Base-by-base conservation (phyloP, 2,888 invertebrate genomes). In the Tricholauxania praeusta region DNA sequence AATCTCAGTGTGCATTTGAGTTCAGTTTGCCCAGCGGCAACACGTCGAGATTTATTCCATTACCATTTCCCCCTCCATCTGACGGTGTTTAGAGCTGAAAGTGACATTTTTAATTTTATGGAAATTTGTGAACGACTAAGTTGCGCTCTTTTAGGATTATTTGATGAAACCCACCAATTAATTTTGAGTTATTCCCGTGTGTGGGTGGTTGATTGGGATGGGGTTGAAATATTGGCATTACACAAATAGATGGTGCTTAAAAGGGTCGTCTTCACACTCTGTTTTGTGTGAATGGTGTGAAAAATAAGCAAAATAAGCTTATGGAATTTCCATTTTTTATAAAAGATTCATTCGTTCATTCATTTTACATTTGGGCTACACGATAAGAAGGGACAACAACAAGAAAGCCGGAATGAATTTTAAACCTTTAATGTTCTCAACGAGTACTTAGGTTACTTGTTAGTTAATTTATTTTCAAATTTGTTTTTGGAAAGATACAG, bases 31-130 rank as follows among this genome's bases (percentile, higher is more conserved):
- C 52, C 52, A 52, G 14, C 52, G 14, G n/a, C 52, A 52, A 14
- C 14, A 14, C 52, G 52, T n/a, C 52, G 52, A 17, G n/a, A 17
- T 17, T 17, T n/a, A 53, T 14, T 8, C n/a, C 53, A 17, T 53
- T 64, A 28, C 39, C 64, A 32, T 22, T 15, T 15, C n/a, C 1
- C 15, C 8, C 51, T 14, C 51, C 15, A 15, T 8, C 47, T 15
- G 39, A 15, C 28, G 12, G 28, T 47, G 19, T 49, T 49, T 49
- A 15, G 63, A 19, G 63, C 55, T 67, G 55, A 32, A 67, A 57
- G 57, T 67, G 67, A 47, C 67, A 57, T 67, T 67, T 67, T 57
- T 64, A 64, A 64, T 64, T 64, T 64, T 64, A 64, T 51, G 51
- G 64, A 51, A 64, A 64, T 64, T 49, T 51, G 22, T 49, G 28